Conservation (phyloP, 2,888 invertebrate genomes). For the Celastrina argiolus region DNA sequence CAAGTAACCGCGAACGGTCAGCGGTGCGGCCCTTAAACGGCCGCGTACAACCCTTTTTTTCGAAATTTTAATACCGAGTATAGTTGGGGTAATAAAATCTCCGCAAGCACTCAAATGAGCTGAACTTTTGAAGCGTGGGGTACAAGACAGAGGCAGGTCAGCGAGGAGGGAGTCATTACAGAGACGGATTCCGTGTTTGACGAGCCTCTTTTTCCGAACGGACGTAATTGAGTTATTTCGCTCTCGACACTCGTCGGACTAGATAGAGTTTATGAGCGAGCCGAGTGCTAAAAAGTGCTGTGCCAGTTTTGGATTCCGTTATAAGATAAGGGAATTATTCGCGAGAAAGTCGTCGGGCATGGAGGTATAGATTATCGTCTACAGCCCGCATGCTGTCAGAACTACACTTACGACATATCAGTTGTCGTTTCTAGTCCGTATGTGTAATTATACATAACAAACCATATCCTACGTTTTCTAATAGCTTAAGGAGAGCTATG, state of each 20-base stretch:
- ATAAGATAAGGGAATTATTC: conserved; percentile 48
- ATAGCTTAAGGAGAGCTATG: neutral
- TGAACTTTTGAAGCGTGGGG: conserved; percentile 76
- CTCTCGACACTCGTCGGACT: conserved; percentile 27
- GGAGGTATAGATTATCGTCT: conserved; percentile 43
- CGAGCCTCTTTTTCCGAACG: conserved; percentile 14
- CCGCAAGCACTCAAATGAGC: conserved; percentile 75
- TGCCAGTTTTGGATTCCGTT: conserved; percentile 35
- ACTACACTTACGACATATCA: conserved; percentile 40
- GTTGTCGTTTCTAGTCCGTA: conserved; percentile 28
- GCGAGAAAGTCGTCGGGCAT: conserved; percentile 56
- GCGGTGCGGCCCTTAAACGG: conserved; percentile 60
- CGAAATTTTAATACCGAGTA: conserved; percentile 65
- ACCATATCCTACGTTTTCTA: neutral
- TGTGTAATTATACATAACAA: neutral
- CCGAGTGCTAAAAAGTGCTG: neutral
- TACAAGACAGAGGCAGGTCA: conserved; percentile 74
- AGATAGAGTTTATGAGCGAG: neutral
- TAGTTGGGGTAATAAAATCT: conserved; percentile 77
- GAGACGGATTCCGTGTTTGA: conserved; percentile 45
- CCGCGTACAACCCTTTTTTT: conserved; percentile 63
- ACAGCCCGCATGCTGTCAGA: conserved; percentile 47
- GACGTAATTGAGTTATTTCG: conserved; percentile 20
- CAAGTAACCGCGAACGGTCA: conserved; percentile 71
- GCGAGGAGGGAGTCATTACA: conserved; percentile 67